Base-by-base conservation (phyloP, 2,888 invertebrate genomes). In the Melanostoma mellinum region DNA sequence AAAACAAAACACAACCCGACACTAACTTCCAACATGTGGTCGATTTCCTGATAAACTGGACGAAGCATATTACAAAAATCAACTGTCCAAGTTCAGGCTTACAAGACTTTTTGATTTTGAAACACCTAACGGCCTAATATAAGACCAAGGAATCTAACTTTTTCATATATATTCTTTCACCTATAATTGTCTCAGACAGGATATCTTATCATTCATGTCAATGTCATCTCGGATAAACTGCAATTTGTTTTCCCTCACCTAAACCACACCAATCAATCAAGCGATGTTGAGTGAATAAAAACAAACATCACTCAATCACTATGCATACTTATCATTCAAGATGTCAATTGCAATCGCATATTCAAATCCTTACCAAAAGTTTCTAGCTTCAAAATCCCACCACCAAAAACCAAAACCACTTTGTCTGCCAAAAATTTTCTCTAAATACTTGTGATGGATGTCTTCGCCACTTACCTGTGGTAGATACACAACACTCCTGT, bases 401-500 rank as follows among this genome's bases (percentile, higher is more conserved):
- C 6, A 60, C 44, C 33, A 52, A 8, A 8, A 8, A 42, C 50
- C 33, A 33, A 48, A 67, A 63, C 61, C 35, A 52, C 68, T 50
- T 50, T 32, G 32, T 30, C 48, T 52, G 20, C 42, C 48, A 33
- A n/a, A 33, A 38, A 33, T 35, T 46, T n/a, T 3, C 36, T 10
- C 3, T 33, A 55, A 61, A 42, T 50, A 33, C 6, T 56, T 9
- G 56, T 56, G 65, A 73, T 60, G 46, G 67, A 72, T 68, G 61
- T 63, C 33, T 6, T 52, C 40, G 32, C 40, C 20, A 81, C 92
- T 89, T 91, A 95, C 96, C 94, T 97, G 97, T 0, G 96, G 96
- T 89, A 96, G 96, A 90, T 96, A 96, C 52, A 96, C 95, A 52
- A 97, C 95, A 85, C 96, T 95, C n/a, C 96, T 93, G 88, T 97